These are phyloP conservation scores for Volucella zonaria DNA, from an alignment of 2,888 invertebrate species.

Conservation along the genomic window DNA sequence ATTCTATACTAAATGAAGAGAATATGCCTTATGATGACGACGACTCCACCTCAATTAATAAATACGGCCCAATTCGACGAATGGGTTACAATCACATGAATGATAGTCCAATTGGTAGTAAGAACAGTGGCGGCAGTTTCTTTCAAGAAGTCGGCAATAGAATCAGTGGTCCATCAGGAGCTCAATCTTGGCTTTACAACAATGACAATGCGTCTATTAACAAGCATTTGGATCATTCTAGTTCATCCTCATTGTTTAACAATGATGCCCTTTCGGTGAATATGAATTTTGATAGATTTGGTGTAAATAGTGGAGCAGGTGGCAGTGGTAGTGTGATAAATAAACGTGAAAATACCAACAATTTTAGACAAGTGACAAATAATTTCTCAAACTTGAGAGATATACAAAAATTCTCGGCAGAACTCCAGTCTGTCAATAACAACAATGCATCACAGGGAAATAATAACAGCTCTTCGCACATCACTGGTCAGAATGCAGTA, in stretches of 20 bases:
- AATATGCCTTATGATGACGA: conserved; percentile 86
- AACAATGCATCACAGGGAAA: conserved; percentile 66
- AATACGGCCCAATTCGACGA: conserved; percentile 88
- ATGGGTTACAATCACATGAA: conserved; percentile 75
- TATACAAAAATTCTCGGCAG: conserved; percentile 74
- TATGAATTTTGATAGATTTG: conserved; percentile 58
- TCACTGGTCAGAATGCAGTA: conserved; percentile 46
- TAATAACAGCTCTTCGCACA: conserved; percentile 42
- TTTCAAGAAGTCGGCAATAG: conserved; percentile 50
- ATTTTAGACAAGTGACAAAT: conserved; percentile 63
- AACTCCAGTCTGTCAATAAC: conserved; percentile 72
- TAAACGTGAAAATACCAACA: conserved; percentile 55
- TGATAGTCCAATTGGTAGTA: conserved; percentile 35
- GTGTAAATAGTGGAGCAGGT: conserved; percentile 27
- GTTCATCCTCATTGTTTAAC: conserved; percentile 54
- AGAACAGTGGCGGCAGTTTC: conserved; percentile 34
- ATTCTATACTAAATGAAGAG: conserved; percentile 85
- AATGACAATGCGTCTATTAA: conserved; percentile 71
- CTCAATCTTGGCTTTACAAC: conserved; percentile 68
- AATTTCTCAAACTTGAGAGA: conserved; percentile 75
- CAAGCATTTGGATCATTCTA: conserved; percentile 58
- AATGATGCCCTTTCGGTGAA: conserved; percentile 56
- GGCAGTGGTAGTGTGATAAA: conserved; percentile 7
- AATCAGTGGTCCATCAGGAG: conserved; percentile 11
- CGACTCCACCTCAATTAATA: conserved; percentile 85